Conservation (phyloP, 2,888 invertebrate genomes). For the Volucella zonaria region DNA sequence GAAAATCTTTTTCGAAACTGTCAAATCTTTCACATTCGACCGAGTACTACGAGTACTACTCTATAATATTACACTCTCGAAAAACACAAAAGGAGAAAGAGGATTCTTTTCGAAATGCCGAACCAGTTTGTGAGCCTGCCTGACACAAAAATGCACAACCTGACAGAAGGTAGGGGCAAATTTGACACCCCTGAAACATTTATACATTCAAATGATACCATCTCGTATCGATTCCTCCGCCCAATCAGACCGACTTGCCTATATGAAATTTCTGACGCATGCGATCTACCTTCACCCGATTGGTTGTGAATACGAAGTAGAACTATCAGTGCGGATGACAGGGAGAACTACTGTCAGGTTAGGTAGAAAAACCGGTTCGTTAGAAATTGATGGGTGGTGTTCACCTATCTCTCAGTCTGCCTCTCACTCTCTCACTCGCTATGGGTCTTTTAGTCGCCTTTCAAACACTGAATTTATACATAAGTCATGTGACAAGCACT, state of each 20-base stretch:
- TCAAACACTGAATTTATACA: slow-evolving; percentile 21
- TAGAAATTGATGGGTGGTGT: slow-evolving; percentile 59
- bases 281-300: slow-evolving; percentile 80
- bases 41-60: too few species aligned
- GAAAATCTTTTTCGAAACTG: slow-evolving; percentile 60
- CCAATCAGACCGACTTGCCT: slow-evolving; percentile 66
- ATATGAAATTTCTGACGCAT: slow-evolving; percentile 76
- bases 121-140: slow-evolving; percentile 52
- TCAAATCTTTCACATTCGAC: slow-evolving; percentile 12
- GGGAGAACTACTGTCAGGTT: slow-evolving; percentile 29
- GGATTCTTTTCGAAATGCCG: slow-evolving; percentile 54
- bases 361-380: slow-evolving; percentile 66
- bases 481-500: slow-evolving; percentile 60
- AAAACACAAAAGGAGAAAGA: slow-evolving; percentile 30
- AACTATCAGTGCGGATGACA: slow-evolving; percentile 19
- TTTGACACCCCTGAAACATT: slow-evolving; percentile 31
- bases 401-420: slow-evolving; percentile 48
- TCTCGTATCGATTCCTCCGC: slow-evolving; percentile 63
- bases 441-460: not conserved
- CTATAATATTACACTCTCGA: slow-evolving; percentile 12
- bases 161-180: slow-evolving; percentile 53
- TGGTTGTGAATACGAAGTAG: slow-evolving; percentile 75
- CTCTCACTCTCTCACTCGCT: slow-evolving; percentile 32
- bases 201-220: slow-evolving; percentile 30
- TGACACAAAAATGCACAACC: slow-evolving; percentile 67